These are phyloP conservation scores for Petromus typicus DNA, from an alignment of 2,113 vertebrate genomes.

Conservation along the genomic window DNA sequence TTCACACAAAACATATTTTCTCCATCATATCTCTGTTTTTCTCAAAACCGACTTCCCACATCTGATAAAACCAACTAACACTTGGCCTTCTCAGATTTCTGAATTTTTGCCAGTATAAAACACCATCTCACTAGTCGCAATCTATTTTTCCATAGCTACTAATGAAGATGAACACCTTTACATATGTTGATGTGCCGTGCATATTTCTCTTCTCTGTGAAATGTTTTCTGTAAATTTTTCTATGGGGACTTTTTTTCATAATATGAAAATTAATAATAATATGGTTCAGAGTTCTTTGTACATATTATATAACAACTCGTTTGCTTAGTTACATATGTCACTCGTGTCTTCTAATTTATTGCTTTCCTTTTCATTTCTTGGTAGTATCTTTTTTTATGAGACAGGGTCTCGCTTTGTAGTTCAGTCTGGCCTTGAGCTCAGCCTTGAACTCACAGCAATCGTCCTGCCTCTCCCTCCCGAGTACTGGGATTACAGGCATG, in stretches of 20 bases:
- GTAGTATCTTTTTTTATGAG: neutral
- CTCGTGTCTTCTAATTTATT: neutral
- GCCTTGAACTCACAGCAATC: too few relatives aligned
- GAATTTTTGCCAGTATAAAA: neutral
- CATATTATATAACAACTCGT: neutral
- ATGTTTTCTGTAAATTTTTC: neutral
- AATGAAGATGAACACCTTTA: neutral
- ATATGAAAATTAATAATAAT: too few relatives aligned
- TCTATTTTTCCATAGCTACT: neutral
- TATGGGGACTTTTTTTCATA: neutral
- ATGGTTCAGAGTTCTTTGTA: neutral
- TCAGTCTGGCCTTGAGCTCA: too few relatives aligned
- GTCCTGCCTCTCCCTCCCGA: too few relatives aligned
- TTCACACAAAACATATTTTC: neutral
- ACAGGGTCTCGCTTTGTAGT: neutral
- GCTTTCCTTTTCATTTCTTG: neutral
- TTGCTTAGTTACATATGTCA: neutral
- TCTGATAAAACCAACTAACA: neutral
- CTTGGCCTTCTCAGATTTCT: neutral
- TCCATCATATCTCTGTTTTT: neutral
- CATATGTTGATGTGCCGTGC: neutral
- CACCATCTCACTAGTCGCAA: neutral
- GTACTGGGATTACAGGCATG: too few relatives aligned
- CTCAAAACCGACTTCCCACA: neutral
- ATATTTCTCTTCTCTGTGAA: neutral